Evolutionary conservation across 2,888 invertebrate genomes (phyloP), one percentile per base, ranked within the genome.

Genomic region (Chirona hameri): DNA sequence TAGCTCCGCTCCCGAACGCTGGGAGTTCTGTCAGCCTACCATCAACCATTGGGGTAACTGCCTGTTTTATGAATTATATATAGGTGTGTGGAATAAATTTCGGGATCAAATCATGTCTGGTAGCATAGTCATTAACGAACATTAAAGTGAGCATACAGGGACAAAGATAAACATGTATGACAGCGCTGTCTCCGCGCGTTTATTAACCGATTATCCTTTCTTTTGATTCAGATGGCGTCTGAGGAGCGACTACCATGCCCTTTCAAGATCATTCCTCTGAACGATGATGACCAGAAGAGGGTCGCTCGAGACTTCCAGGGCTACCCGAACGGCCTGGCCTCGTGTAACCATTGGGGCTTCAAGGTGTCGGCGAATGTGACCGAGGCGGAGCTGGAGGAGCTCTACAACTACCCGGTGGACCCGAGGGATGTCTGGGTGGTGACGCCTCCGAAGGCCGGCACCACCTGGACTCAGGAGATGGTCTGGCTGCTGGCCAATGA

Each of bases 391-490:
- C 24, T 79, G 12, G 82, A 82, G 15, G 85, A 84, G 12, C 83
- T 84, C 72, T 85, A 84, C 84, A 82, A 55, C 57, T 83, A 83
- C 52, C 79, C 79, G 46, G 46, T 79, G 79, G 46, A 79, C n/a
- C 86, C 85, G 79, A 69, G 82, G 48, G 83, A 83, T 46, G 60
- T 83, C 60, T 83, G 57, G 52, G 57, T 83, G n/a, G 79, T 82
- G 52, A 81, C 83, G 7, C 83, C 81, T 39, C 83, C 83, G 1
- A 83, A 83, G 65, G 81, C 81, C 29, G 93, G 93, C 9, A 94
- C 94, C 39, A 94, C 94, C 29, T 94, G 94, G 94, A 90, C 92
- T 0, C 93, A 93, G 87, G 93, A 94, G 89, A 90, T 94, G 89
- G 91, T 93, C 0, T 94, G 93, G 91, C 89, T 93, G 83, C 89